Conservation (phyloP, 2,797 vertebrate genomes). For the Esox masquinongy region DNA sequence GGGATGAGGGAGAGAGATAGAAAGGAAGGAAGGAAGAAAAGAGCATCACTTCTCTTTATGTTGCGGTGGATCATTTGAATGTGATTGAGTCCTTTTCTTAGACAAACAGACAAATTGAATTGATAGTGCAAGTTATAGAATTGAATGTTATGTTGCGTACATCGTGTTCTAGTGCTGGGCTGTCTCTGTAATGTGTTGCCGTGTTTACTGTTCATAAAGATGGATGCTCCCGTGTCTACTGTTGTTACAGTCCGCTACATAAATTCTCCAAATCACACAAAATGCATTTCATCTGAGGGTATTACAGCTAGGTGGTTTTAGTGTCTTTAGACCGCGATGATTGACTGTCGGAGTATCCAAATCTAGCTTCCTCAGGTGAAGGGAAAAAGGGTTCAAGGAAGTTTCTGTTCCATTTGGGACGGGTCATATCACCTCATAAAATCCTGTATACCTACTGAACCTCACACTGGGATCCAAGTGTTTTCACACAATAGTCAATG, state of each 20-base stretch:
- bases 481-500: background rate
- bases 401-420: background rate
- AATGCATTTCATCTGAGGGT: background rate
- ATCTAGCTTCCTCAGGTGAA: background rate
- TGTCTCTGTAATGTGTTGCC: background rate
- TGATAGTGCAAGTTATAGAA: background rate
- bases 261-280: background rate
- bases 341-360: background rate
- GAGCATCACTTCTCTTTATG: background rate
- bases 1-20: slow-evolving; percentile 11
- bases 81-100: background rate
- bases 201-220: slow-evolving; percentile 9
- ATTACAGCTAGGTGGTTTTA: background rate
- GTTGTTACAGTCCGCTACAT: background rate
- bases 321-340: background rate
- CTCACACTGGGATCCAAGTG: background rate
- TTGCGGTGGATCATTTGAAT: background rate
- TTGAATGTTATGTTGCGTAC: background rate
- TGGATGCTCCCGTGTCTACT: slow-evolving; percentile 12
- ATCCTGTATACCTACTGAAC: background rate
- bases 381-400: background rate
- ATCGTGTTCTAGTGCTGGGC: slow-evolving; percentile 5
- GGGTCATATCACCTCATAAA: background rate
- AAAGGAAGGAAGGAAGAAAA: slow-evolving; percentile 9
- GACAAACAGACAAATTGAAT: slow-evolving; percentile 1